These are phyloP conservation scores for Bruchidius siliquastri DNA, from an alignment of 2,888 invertebrate species.

Conservation along the genomic window DNA sequence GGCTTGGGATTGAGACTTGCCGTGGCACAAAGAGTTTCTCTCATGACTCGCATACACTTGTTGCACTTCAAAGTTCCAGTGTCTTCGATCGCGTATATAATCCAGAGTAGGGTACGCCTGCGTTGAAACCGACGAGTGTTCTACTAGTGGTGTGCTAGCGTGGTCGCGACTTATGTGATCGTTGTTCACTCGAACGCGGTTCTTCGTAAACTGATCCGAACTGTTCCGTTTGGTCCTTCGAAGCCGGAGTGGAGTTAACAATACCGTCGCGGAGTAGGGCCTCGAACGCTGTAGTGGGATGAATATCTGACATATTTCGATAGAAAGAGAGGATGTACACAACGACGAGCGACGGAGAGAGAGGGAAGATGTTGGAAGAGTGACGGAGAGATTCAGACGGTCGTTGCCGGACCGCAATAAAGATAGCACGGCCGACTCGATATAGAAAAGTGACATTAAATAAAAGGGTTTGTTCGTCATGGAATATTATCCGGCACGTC, in stretches of 20 bases:
- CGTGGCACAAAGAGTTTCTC: no score
- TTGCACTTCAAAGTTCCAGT: no score
- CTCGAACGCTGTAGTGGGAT: constrained; percentile 36
- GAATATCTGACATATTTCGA: constrained; percentile 45
- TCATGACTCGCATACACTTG: no score
- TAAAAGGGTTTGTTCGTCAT: constrained; percentile 20
- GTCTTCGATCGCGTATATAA: no score
- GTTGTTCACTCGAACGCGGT: constrained; percentile 9
- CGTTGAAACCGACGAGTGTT: no score
- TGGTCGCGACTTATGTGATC: no score
- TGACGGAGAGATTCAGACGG: constrained; percentile 12
- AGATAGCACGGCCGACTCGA: constrained; percentile 16
- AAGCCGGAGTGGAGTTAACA: constrained; percentile 29
- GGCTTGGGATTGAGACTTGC: no score
- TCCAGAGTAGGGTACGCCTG: no score
- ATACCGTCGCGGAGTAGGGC: constrained; percentile 25
- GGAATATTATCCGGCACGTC: neutral
- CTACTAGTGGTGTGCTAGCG: no score
- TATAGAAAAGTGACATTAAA: constrained; percentile 25
- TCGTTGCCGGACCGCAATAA: constrained; percentile 14
- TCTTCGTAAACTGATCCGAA: constrained; percentile 20
- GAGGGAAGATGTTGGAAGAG: constrained; percentile 7
- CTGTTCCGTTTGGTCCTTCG: no score
- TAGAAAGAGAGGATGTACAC: constrained; percentile 23
- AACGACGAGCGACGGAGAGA: constrained; percentile 5